A percentile compares a stretch with the other conserved stretches of the same genome.
Conservation (phyloP, 1,140 invertebrate genomes). For the Chelonus insularis region DNA sequence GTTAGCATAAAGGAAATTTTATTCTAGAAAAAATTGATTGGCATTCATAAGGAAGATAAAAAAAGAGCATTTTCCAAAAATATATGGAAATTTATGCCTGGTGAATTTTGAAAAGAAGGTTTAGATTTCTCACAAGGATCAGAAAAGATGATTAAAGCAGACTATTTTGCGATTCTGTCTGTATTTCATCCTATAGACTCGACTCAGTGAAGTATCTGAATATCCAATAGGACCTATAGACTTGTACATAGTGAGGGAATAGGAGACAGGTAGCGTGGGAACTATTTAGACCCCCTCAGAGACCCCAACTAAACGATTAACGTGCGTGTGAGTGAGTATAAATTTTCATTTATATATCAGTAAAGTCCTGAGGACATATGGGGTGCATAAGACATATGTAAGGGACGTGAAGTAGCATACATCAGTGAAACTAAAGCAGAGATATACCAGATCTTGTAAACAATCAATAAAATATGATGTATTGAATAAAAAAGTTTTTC, state of each 20-base stretch:
- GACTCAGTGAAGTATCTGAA: background rate
- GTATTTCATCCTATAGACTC: no score
- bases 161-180: background rate
- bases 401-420: no score
- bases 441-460: no score
- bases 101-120: background rate
- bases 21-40: background rate
- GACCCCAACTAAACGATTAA: slow-evolving; percentile 13
- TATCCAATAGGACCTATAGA: background rate
- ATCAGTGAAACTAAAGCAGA: no score
- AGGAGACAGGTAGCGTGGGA: slow-evolving; percentile 26
- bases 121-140: slow-evolving; percentile 8
- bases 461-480: no score
- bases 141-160: slow-evolving; percentile 2
- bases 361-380: no score
- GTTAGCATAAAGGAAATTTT: no score
- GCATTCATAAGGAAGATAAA: no score
- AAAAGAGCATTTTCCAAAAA: no score
- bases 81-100: background rate
- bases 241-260: background rate
- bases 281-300: slow-evolving; percentile 17
- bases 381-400: no score
- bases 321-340: background rate
- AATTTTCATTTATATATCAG: background rate
- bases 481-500: no score